Percentiles rank a stretch among this genome's conserved stretches.
Evolutionary conservation across 2,888 invertebrate genomes (phyloP).

Genomic region (Drosophila tripunctata): DNA sequence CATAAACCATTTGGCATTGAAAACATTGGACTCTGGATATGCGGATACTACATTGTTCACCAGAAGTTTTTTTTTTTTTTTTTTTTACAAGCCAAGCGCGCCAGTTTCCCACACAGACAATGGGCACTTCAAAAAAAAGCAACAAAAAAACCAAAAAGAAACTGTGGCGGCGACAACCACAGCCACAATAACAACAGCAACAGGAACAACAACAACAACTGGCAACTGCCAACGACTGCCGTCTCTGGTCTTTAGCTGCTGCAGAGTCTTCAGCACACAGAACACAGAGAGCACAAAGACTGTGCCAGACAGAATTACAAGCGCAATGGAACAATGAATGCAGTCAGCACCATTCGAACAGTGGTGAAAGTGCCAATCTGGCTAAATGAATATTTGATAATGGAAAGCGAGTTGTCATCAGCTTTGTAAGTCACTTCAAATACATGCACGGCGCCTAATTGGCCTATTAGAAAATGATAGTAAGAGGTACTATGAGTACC

Average conservation of each 20-base stretch:
- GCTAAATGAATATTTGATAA: constrained; percentile 46
- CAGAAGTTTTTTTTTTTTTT: constrained; percentile 71
- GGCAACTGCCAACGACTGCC: constrained; percentile 44
- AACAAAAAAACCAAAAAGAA: constrained; percentile 24
- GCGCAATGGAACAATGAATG: constrained; percentile 73
- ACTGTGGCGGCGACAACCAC: constrained; percentile 65
- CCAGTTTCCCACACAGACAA: constrained; percentile 77
- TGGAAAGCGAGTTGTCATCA: constrained; percentile 43
- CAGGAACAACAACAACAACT: constrained; percentile 26
- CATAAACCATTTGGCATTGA: constrained; percentile 79
- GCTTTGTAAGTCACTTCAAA: background rate
- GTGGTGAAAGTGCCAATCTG: constrained; percentile 59
- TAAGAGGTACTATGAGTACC: background rate
- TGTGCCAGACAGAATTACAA: constrained; percentile 70
- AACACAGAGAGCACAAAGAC: constrained; percentile 54
- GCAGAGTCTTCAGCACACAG: constrained; percentile 24
- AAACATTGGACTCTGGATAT: constrained; percentile 44
- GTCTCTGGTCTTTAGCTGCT: constrained; percentile 47
- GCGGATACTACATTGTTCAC: constrained; percentile 57
- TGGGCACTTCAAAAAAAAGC: constrained; percentile 49
- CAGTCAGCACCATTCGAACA: constrained; percentile 70
- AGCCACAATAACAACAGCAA: constrained; percentile 29
- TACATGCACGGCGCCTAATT: constrained; percentile 11
- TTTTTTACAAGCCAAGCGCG: constrained; percentile 69
- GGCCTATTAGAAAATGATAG: constrained; percentile 2